Percentiles rank a stretch among this genome's conserved stretches.
These are phyloP conservation scores for Oenanthe melanoleuca DNA, from an alignment of 2,113 vertebrate genomes.

Conservation along the genomic window DNA sequence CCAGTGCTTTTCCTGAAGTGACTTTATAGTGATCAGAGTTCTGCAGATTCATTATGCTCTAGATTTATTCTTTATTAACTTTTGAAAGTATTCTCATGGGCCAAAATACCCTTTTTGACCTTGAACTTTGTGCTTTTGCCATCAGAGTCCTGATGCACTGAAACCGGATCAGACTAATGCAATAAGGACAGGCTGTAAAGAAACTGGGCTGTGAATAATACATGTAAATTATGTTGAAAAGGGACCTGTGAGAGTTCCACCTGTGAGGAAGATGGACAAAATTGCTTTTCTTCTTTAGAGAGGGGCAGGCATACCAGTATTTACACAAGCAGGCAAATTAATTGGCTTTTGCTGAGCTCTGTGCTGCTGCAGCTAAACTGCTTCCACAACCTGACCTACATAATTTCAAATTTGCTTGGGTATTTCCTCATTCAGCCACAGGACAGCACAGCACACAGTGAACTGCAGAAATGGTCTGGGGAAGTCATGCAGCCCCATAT, in stretches of 20 bases:
- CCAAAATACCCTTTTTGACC: neutral
- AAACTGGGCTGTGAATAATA: neutral
- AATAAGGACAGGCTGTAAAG: neutral
- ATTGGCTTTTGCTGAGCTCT: conserved; percentile 25
- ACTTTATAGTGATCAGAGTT: neutral
- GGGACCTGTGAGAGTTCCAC: neutral
- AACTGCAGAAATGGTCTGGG: neutral
- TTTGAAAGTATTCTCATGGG: neutral
- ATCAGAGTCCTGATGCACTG: neutral
- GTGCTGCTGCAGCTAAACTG: neutral
- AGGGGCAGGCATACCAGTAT: neutral
- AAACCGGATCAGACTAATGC: neutral
- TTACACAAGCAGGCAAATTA: conserved; percentile 10
- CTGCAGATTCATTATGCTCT: neutral
- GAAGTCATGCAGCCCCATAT: neutral
- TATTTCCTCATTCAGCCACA: neutral
- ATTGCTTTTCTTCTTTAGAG: conserved; percentile 29
- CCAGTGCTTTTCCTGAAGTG: neutral
- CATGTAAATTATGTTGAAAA: neutral
- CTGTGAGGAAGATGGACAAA: neutral
- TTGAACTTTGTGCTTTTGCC: neutral
- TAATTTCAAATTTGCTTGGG: neutral
- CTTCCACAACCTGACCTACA: conserved; percentile 10
- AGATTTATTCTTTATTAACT: neutral
- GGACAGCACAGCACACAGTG: rapidly evolving